A percentile compares a stretch with the other conserved stretches of the same genome.
These are phyloP conservation scores for Tetraneura akinire DNA, from an alignment of 1,140 invertebrate species.

Conservation along the genomic window DNA sequence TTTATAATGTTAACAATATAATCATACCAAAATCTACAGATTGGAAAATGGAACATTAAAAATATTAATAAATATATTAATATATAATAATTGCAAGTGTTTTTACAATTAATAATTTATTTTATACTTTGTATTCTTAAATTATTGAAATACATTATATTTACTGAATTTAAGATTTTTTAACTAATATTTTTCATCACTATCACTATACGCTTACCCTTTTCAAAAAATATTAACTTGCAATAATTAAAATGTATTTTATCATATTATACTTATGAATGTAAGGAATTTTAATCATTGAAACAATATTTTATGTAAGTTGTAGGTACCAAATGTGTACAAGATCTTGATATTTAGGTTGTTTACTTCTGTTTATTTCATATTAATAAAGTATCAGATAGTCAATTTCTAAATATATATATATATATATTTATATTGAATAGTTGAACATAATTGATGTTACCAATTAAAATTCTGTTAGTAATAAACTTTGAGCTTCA, in stretches of 20 bases:
- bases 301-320: conserved; percentile 28
- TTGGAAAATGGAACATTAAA: neutral
- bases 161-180: too few species aligned
- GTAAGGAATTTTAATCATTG: conserved; percentile 23
- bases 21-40: conserved; percentile 19
- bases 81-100: too few species aligned
- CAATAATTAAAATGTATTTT: neutral
- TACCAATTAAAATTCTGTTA: conserved; percentile 30
- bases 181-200: too few species aligned
- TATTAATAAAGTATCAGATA: neutral
- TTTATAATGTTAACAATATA: conserved; percentile 34
- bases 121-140: neutral
- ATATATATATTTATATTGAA: neutral
- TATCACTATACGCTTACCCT: too few species aligned
- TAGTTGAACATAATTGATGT: neutral
- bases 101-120: too few species aligned
- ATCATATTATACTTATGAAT: neutral
- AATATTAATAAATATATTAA: too few species aligned
- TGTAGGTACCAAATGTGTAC: conserved; percentile 24
- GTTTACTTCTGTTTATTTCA: neutral
- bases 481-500: conserved; percentile 44
- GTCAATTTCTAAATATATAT: neutral
- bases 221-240: neutral
- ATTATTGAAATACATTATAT: too few species aligned
- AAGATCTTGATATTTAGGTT: conserved; percentile 42